These are phyloP conservation scores for Trogon melanurus DNA, from an alignment of 2,113 vertebrate species.

Conservation along the genomic window DNA sequence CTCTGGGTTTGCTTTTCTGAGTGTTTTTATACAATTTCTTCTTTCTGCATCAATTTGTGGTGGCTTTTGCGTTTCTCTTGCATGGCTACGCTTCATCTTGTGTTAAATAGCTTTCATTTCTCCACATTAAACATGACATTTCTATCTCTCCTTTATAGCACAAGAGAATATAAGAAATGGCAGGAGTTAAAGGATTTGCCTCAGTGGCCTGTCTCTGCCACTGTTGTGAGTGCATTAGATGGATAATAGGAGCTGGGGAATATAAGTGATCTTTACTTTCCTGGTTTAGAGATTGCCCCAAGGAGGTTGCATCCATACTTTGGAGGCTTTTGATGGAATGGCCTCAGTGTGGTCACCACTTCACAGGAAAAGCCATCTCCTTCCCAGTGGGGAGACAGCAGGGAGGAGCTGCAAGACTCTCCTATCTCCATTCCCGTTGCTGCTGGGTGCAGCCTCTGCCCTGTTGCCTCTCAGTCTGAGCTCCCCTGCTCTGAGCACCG, in stretches of 20 bases:
- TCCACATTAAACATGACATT: neutral
- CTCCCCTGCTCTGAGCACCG: fast-evolving
- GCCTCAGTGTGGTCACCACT: neutral
- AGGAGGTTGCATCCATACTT: neutral
- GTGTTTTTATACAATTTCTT: neutral
- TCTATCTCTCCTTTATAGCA: neutral
- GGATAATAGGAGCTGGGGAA: neutral
- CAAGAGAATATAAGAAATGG: neutral
- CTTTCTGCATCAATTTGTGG: neutral
- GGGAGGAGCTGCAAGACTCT: neutral
- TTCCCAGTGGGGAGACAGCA: neutral
- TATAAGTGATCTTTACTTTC: neutral
- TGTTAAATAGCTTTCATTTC: neutral
- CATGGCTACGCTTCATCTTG: neutral
- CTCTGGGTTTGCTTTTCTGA: neutral
- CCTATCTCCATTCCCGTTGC: neutral
- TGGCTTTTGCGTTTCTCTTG: neutral
- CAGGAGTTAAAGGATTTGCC: neutral
- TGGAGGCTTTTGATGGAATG: neutral
- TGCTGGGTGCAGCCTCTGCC: neutral
- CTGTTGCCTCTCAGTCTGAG: neutral
- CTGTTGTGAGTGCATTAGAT: neutral
- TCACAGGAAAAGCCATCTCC: neutral
- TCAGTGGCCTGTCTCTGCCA: neutral
- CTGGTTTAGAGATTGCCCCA: neutral